Conservation (phyloP, 2,888 invertebrate genomes). For the Coecobrya sp. region DNA sequence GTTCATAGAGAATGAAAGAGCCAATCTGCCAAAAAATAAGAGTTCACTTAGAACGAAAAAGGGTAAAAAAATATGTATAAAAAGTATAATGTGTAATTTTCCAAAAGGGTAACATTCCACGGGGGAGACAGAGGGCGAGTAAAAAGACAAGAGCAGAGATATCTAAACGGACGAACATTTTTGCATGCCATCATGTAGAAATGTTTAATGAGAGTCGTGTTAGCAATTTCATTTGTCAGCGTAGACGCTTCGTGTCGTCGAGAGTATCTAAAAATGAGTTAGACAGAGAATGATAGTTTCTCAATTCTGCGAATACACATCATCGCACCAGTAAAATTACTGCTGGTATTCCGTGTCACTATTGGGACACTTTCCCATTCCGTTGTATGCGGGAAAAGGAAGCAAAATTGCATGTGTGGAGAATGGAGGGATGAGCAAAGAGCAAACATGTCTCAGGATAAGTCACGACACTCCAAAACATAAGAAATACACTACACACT, state of each 20-base stretch:
- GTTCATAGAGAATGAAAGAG: slow-evolving; percentile 3
- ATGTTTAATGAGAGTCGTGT: slow-evolving; percentile 72
- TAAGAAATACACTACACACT: not conserved
- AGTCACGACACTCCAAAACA: not conserved
- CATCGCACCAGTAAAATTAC: too few relatives aligned
- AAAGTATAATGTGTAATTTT: slow-evolving; percentile 41
- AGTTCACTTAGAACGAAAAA: not conserved
- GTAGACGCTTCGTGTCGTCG: not conserved
- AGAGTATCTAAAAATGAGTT: not conserved
- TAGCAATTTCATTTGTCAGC: slow-evolving; percentile 77
- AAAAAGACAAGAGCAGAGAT: not conserved
- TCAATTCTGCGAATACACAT: not conserved
- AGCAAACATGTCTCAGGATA: not conserved
- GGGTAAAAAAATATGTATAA: not conserved
- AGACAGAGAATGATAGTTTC: not conserved
- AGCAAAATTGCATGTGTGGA: not conserved
- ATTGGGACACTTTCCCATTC: too few relatives aligned
- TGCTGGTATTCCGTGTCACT: too few relatives aligned
- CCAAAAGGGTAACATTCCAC: not conserved
- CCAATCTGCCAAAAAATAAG: not conserved
- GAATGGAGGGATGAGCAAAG: not conserved
- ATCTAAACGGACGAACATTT: not conserved
- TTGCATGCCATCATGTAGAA: slow-evolving; percentile 25
- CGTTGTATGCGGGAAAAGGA: not conserved
- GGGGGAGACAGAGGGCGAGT: not conserved